Evolutionary conservation across 2,113 vertebrate genomes (phyloP).

Genomic region (Xiphophorus maculatus): DNA sequence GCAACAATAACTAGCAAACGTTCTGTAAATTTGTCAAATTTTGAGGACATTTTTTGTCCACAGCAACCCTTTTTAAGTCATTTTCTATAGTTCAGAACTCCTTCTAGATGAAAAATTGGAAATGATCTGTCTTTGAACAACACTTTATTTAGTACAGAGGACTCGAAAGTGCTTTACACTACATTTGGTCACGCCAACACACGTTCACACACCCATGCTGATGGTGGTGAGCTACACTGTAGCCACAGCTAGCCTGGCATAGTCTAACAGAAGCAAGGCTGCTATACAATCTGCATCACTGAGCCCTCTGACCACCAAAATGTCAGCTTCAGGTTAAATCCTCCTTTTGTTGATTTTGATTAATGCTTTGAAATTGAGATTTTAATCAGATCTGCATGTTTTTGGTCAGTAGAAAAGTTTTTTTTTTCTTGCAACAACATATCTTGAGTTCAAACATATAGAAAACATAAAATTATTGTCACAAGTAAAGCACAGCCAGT

Average conservation of each 20-base stretch:
- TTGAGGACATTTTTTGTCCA: not conserved
- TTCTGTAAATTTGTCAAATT: not conserved
- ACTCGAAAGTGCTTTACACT: too few relatives aligned
- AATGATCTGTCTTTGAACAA: too few relatives aligned
- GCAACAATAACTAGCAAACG: too few relatives aligned
- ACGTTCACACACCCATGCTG: too few relatives aligned
- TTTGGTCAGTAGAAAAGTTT: not conserved
- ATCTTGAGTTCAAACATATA: not conserved
- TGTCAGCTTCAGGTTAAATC: not conserved
- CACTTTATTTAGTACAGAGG: too few relatives aligned
- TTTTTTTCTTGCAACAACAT: not conserved
- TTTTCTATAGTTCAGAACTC: not conserved
- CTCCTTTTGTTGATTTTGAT: not conserved
- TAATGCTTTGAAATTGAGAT: not conserved
- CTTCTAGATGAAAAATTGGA: not conserved
- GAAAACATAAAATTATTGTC: not conserved
- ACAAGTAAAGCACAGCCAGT: not conserved
- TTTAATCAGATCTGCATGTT: too few relatives aligned
- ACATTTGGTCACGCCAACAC: too few relatives aligned
- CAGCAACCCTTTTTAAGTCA: not conserved
- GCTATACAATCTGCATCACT: too few relatives aligned
- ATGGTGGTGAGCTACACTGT: too few relatives aligned
- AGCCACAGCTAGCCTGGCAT: too few relatives aligned
- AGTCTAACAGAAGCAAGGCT: too few relatives aligned
- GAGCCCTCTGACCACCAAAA: not conserved